Evolutionary conservation across 2,797 vertebrate species (phyloP).

Genomic region (Lagorchestes hirsutus): DNA sequence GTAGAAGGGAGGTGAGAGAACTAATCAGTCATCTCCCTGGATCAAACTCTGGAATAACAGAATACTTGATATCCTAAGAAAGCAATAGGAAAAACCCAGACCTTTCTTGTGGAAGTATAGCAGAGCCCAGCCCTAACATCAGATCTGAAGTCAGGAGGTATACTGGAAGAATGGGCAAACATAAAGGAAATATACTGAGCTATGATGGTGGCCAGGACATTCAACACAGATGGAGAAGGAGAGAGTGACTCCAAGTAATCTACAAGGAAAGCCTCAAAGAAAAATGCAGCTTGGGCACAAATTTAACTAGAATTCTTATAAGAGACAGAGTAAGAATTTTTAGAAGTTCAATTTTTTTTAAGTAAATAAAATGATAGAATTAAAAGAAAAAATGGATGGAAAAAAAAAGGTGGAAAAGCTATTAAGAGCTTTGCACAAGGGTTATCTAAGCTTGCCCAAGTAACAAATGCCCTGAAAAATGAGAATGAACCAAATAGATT

Average conservation of each 20-base stretch:
- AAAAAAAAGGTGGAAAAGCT: not conserved
- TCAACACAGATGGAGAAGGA: not conserved
- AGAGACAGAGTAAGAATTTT: not conserved
- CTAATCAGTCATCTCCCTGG: not conserved
- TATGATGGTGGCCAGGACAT: not conserved
- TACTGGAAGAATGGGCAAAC: not conserved
- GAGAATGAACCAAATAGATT: not conserved
- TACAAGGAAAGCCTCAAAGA: not conserved
- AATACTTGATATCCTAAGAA: not conserved
- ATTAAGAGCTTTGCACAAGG: not conserved
- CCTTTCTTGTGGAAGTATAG: not conserved
- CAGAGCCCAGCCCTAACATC: not conserved
- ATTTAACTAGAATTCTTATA: not conserved
- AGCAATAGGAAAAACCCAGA: not conserved
- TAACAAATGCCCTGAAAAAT: not conserved
- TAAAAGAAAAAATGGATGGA: not conserved
- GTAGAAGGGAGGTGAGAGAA: not conserved
- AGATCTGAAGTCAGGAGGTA: not conserved
- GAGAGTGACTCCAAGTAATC: not conserved
- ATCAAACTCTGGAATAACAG: not conserved
- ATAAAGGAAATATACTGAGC: not conserved
- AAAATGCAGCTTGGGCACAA: not conserved
- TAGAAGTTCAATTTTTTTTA: not conserved
- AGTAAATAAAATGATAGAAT: not conserved
- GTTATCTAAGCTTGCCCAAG: not conserved